phyloP scores from a whole-genome alignment of 2,888 invertebrate species.

The Leptopilina drosophilae region DNA sequence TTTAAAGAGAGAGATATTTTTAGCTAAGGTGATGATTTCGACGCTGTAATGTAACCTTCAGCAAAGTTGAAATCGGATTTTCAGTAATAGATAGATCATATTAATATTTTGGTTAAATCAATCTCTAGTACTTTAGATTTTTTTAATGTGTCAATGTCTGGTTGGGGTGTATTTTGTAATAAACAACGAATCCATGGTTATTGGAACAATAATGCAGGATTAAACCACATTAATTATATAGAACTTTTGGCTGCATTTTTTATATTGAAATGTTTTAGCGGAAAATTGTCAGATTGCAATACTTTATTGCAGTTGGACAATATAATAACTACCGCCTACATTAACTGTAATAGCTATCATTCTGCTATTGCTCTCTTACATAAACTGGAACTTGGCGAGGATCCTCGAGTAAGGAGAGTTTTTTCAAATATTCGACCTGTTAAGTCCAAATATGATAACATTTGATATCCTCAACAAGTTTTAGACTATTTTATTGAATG shows the following conservation, averaged over 20 bases:
- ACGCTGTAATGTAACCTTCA: slow-evolving; percentile 11
- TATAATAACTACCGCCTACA: slow-evolving; percentile 30
- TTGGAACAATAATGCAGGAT: slow-evolving; percentile 30
- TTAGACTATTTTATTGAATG: neutral
- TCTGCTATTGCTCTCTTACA: slow-evolving; percentile 47
- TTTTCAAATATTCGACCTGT: slow-evolving; percentile 32
- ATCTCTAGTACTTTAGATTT: slow-evolving; percentile 43
- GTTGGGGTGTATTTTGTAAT: slow-evolving; percentile 43
- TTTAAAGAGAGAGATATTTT: slow-evolving; percentile 29
- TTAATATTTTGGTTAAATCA: slow-evolving; percentile 17
- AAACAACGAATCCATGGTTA: slow-evolving; percentile 39
- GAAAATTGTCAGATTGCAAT: neutral
- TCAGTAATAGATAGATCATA: slow-evolving; percentile 34
- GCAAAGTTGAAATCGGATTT: slow-evolving; percentile 1
- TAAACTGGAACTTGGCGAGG: slow-evolving; percentile 13
- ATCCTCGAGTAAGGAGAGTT: slow-evolving; percentile 39
- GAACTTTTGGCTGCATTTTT: neutral
- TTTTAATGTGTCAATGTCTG: slow-evolving; percentile 47
- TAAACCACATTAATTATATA: slow-evolving; percentile 1
- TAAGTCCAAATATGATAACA: slow-evolving; percentile 43
- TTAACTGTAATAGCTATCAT: slow-evolving; percentile 23
- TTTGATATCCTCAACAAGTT: slow-evolving; percentile 41
- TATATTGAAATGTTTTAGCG: neutral
- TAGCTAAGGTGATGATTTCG: slow-evolving; percentile 31
- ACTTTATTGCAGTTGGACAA: neutral